A percentile compares a stretch with the other conserved stretches of the same genome.
phyloP scores from a whole-genome alignment of 2,797 vertebrate species.

The Merluccius polli region DNA sequence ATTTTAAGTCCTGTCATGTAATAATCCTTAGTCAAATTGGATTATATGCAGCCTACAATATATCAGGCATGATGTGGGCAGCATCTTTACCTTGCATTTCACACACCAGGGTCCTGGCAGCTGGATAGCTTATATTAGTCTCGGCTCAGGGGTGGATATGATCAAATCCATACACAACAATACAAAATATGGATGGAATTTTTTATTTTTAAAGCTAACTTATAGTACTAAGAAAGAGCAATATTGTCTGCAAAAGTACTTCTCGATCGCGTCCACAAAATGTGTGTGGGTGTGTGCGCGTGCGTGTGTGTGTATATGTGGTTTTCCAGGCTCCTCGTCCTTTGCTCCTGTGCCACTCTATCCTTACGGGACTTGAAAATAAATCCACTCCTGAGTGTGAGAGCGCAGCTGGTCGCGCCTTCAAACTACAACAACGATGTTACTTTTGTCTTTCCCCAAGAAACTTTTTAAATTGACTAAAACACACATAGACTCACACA shows the following conservation, averaged over 20 bases:
- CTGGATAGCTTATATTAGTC: neutral
- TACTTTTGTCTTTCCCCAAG: neutral
- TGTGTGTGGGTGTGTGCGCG: neutral
- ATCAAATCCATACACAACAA: no score
- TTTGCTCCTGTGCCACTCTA: constrained; percentile 1
- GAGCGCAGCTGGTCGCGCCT: neutral
- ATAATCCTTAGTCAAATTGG: neutral
- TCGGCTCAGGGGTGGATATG: no score
- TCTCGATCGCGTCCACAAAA: neutral
- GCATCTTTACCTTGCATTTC: neutral
- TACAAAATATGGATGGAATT: no score
- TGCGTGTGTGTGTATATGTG: neutral
- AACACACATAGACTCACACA: neutral
- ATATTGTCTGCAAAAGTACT: no score
- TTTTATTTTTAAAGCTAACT: no score
- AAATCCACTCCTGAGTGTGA: neutral
- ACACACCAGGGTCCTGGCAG: neutral
- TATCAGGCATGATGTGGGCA: neutral
- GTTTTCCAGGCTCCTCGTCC: neutral
- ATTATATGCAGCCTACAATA: neutral
- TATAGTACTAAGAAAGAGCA: no score
- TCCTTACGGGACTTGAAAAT: constrained; percentile 1
- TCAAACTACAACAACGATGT: neutral
- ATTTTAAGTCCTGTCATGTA: neutral
- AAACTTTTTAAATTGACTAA: neutral